Conservation (phyloP, 2,113 vertebrate genomes). For the Sporophila hypoxantha region DNA sequence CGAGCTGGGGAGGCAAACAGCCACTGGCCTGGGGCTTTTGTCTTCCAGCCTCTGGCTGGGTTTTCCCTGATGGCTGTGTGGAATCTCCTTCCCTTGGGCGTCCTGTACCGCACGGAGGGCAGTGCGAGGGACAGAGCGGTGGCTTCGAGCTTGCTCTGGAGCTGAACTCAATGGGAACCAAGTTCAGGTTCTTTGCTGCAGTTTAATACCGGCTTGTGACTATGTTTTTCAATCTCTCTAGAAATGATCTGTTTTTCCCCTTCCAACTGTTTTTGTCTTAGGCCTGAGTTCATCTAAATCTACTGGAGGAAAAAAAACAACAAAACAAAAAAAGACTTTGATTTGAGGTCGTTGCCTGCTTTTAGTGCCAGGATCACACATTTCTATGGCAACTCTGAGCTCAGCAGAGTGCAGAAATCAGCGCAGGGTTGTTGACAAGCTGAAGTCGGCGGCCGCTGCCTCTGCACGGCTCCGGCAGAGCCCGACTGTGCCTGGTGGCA, state of each 20-base stretch:
- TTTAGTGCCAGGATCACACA: slow-evolving; percentile 54
- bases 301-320: neutral
- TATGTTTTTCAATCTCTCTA: neutral
- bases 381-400: slow-evolving; percentile 70
- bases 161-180: slow-evolving; percentile 48
- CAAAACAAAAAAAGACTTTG: neutral
- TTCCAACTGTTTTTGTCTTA: slow-evolving; percentile 19
- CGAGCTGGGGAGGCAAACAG: neutral
- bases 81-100: neutral
- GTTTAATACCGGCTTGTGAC: slow-evolving; percentile 40
- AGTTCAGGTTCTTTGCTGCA: slow-evolving; percentile 46
- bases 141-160: slow-evolving; percentile 57
- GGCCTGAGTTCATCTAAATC: neutral
- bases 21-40: neutral
- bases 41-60: neutral
- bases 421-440: slow-evolving; percentile 45
- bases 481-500: neutral
- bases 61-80: slow-evolving; percentile 7
- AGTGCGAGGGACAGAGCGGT: slow-evolving; percentile 24
- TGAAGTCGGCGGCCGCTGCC: slow-evolving; percentile 14
- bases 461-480: neutral
- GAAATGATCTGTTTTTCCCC: neutral
- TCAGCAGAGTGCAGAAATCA: slow-evolving; percentile 54
- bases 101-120: slow-evolving; percentile 20
- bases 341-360: slow-evolving; percentile 40